Evolutionary conservation across 2,888 invertebrate species (phyloP).

Genomic region (Calameuta pallipes): DNA sequence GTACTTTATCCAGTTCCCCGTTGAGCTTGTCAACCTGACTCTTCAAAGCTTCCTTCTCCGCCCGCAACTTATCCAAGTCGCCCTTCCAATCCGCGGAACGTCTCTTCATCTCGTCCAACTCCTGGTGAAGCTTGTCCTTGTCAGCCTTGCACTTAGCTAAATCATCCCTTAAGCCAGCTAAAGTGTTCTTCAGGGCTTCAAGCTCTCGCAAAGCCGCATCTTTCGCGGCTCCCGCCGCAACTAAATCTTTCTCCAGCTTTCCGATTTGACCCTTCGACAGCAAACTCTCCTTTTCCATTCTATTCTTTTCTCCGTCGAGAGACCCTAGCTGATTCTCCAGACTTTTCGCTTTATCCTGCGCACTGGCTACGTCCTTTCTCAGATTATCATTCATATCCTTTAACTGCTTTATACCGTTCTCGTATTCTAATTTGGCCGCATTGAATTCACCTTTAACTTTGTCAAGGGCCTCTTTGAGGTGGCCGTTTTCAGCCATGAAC

Average conservation of each 20-base stretch:
- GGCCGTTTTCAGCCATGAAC: slow-evolving; percentile 9
- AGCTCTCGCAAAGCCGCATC: slow-evolving; percentile 8
- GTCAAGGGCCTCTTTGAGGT: slow-evolving; percentile 21
- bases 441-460: slow-evolving; percentile 27
- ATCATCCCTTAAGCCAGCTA: neutral
- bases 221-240: slow-evolving; percentile 12
- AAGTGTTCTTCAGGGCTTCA: neutral
- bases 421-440: slow-evolving; percentile 13
- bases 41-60: slow-evolving; percentile 14
- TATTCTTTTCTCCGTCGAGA: slow-evolving; percentile 23
- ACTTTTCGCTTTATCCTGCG: slow-evolving; percentile 13
- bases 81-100: slow-evolving; percentile 17
- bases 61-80: slow-evolving; percentile 26
- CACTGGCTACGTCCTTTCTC: slow-evolving; percentile 19
- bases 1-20: slow-evolving; percentile 19
- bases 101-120: slow-evolving; percentile 7
- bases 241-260: slow-evolving; percentile 17
- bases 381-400: slow-evolving; percentile 21
- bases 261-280: slow-evolving; percentile 21
- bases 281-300: slow-evolving; percentile 19
- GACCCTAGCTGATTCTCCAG: slow-evolving; percentile 9
- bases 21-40: slow-evolving; percentile 7
- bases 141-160: slow-evolving; percentile 6
- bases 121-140: slow-evolving; percentile 14
- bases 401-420: slow-evolving; percentile 18